Base-by-base conservation (phyloP, 2,797 vertebrate genomes). In the Podarcis siculus region DNA sequence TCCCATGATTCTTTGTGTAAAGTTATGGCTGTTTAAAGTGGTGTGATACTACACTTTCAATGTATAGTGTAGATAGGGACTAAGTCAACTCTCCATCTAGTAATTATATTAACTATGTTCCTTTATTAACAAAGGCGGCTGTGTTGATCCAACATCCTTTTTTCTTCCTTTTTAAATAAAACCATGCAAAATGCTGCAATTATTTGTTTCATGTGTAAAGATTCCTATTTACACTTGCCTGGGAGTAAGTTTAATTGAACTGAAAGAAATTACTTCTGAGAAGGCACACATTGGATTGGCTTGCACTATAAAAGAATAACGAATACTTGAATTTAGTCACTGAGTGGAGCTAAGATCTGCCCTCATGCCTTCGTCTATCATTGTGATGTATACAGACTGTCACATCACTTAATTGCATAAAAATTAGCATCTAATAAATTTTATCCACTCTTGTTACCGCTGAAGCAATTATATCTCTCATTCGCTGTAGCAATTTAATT, bases 311-410 rank as follows among this genome's bases (percentile, higher is more conserved):
- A 61, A 82, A 79, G 55, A 92, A 76, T 76, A 83, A 23, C 76
- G 69, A 90, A 82, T 81, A 89, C 80, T 89, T 88, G 78, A 86
- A 83, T 94, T 86, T 78, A 88, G 87, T 89, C 69, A 58, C 79
- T 83, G 90, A 61, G 0, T 0, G 0, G 87, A 91, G 93, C 88
- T 67, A 92, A 91, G 92, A 80, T 81, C 64, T 39, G 17, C 12
- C 6, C 25, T 8, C 42, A 75, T 82, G n/a, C 10, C 3, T 81
- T 71, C 49, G 82, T 89, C 80, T 93, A 61, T 85, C 86, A 45
- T 89, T 79, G 2, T 8, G n/a, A 67, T 86, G 75, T 30, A 87
- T 87, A 67, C 79, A 32, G 2, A 30, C 17, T 85, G 73, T 83
- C 58, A 77, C 39, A 32, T 82, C 90, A 72, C 81, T 84, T 76